These are phyloP conservation scores for Aythya baeri DNA, from an alignment of 2,113 vertebrate species.

Conservation along the genomic window DNA sequence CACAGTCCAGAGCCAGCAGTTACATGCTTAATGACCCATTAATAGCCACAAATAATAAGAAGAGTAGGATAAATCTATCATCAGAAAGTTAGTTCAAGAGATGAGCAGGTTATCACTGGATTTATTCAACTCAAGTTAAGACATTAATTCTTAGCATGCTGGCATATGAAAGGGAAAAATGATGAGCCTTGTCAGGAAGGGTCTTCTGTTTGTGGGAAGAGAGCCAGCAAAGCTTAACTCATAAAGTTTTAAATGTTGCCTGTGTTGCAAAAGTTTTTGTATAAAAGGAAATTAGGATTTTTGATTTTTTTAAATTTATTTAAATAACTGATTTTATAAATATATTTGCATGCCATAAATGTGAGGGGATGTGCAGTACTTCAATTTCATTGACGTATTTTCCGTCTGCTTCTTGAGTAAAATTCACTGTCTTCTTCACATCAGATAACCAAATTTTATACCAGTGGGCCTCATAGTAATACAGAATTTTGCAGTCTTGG, in stretches of 20 bases:
- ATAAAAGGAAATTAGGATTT: slow-evolving; percentile 31
- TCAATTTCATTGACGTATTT: slow-evolving; percentile 52
- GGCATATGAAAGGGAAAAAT: slow-evolving; percentile 56
- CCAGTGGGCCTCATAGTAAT: neutral
- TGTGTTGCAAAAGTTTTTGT: slow-evolving; percentile 40
- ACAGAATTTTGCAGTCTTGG: neutral
- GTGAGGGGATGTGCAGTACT: neutral
- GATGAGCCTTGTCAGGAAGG: slow-evolving; percentile 63
- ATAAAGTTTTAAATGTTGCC: slow-evolving; percentile 32
- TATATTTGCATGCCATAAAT: neutral
- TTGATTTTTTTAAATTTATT: neutral
- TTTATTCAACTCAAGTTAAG: slow-evolving; percentile 70
- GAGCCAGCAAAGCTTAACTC: slow-evolving; percentile 62
- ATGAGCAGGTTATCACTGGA: slow-evolving; percentile 65
- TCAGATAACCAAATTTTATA: neutral
- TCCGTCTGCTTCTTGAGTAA: slow-evolving; percentile 22
- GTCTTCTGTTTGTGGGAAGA: slow-evolving; percentile 43
- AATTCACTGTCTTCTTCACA: neutral
- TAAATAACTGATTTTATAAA: neutral
- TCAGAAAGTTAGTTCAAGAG: slow-evolving; percentile 48
- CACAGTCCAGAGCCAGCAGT: slow-evolving; percentile 47
- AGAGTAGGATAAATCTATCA: neutral
- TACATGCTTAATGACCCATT: slow-evolving; percentile 55
- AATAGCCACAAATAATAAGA: slow-evolving; percentile 36
- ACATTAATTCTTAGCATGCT: slow-evolving; percentile 67